Evolutionary conservation across 2,888 invertebrate species (phyloP), one percentile per base, ranked within the genome.

Genomic region (Athalia cordata): DNA sequence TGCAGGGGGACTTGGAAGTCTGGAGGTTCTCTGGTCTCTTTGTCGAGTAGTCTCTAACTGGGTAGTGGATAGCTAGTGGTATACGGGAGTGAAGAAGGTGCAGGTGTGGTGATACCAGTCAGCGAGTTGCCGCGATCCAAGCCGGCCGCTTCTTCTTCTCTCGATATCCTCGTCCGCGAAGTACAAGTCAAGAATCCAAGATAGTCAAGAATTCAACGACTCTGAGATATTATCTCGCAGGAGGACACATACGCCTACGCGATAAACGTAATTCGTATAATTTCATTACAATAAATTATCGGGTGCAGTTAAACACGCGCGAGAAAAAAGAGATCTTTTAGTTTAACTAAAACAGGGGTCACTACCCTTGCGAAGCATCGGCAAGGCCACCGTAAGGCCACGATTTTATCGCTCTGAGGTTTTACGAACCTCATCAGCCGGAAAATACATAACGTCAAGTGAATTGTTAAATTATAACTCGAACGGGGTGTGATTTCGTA

Each of bases 1-100:
- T 43, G 57, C 72, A 72, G 59, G 72, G 68, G 68, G 55, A 68
- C 55, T 68, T 55, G 68, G 72, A 72, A 59, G 72, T 72, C 72
- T 47, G 57, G 6, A 59, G 29, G 43, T 59, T 72, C 72, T 72
- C 47, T 72, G 29, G 29, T 29, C 29, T 29, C 29, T 29, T 29
- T 29, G 29, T 29, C 29, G 29, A 29, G 29, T 29, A 29, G 29
- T 29, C 29, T 29, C 29, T 29, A 29, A 29, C 29, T 29, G 29
- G 29, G 29, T 29, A 29, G 29, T 29, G 29, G 29, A 29, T 29
- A 29, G 29, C 29, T 29, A 29, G 72, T 59, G 43, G 52, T 66
- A 66, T 13, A 47, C 8, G 5, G 66, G 5, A 59, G 59, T 52
- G 55, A 8, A 50, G 29, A 43, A 52, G 29, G 72, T 9, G 62